Conservation (phyloP, 2,113 vertebrate species). For the Siniperca knerii region DNA sequence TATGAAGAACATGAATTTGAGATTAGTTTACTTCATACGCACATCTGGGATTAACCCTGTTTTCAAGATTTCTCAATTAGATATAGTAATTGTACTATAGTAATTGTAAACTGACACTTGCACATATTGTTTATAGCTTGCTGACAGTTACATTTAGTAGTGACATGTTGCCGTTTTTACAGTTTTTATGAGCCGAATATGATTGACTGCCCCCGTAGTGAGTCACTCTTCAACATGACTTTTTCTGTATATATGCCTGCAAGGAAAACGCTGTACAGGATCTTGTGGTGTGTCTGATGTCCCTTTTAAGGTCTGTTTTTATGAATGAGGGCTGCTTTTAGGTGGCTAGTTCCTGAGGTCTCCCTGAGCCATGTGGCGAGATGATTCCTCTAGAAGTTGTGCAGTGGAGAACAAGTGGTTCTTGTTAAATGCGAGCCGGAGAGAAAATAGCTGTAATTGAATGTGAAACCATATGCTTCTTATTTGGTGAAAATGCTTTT, state of each 20-base stretch:
- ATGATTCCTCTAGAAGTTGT: conserved; percentile 61
- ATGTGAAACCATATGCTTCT: conserved; percentile 85
- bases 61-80: neutral
- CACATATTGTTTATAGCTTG: neutral
- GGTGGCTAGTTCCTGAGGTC: conserved; percentile 65
- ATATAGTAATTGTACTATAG: neutral
- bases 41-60: conserved; percentile 1
- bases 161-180: conserved; percentile 9
- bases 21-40: conserved; percentile 5
- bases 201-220: conserved; percentile 18
- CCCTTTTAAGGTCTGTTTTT: conserved; percentile 41
- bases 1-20: conserved; percentile 6
- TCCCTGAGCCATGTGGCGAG: conserved; percentile 39
- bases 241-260: conserved; percentile 1
- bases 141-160: conserved; percentile 22
- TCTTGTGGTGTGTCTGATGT: conserved; percentile 58
- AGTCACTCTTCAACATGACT: conserved; percentile 19
- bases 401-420: conserved; percentile 82
- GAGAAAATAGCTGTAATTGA: conserved; percentile 82
- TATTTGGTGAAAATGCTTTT: conserved; percentile 72
- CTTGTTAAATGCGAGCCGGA: conserved; percentile 80
- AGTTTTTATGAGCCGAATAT: conserved; percentile 12
- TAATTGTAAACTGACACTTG: neutral
- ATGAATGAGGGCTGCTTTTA: conserved; percentile 57
- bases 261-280: conserved; percentile 18